Evolutionary conservation across 2,888 invertebrate genomes (phyloP).

Genomic region (Baccha elongata): DNA sequence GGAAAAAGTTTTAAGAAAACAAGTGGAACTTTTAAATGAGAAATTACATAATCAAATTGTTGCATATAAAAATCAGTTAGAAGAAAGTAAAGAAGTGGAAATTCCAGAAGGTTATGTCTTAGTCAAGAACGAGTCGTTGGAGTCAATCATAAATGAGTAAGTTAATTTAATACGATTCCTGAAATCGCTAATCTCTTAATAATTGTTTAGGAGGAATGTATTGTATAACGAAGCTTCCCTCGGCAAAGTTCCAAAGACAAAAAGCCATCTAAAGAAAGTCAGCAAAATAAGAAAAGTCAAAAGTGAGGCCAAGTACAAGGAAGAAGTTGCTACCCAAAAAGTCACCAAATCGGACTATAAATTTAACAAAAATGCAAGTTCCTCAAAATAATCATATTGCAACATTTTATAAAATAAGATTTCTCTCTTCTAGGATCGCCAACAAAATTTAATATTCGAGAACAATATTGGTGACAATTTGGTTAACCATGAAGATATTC

Average conservation of each 20-base stretch:
- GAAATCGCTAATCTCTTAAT: not conserved
- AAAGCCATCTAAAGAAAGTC: slow-evolving; percentile 71
- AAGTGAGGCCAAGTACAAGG: slow-evolving; percentile 80
- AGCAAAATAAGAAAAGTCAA: slow-evolving; percentile 80
- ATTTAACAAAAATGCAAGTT: slow-evolving; percentile 71
- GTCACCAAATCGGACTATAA: slow-evolving; percentile 80
- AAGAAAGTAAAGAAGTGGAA: slow-evolving; percentile 61
- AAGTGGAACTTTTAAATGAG: slow-evolving; percentile 85
- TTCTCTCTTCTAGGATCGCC: slow-evolving; percentile 1
- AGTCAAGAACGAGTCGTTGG: slow-evolving; percentile 77
- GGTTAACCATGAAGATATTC: slow-evolving; percentile 3
- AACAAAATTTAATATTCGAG: slow-evolving; percentile 35
- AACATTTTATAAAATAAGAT: not conserved
- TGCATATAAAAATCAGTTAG: slow-evolving; percentile 78
- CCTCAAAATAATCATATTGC: no score
- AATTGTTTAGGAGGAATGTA: slow-evolving; percentile 72
- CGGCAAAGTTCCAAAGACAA: slow-evolving; percentile 18
- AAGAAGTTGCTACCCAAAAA: slow-evolving; percentile 77
- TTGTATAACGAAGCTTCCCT: slow-evolving; percentile 76
- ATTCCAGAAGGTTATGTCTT: slow-evolving; percentile 78
- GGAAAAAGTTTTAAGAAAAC: slow-evolving; percentile 85
- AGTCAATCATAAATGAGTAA: slow-evolving; percentile 78
- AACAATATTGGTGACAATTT: slow-evolving; percentile 54
- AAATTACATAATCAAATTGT: slow-evolving; percentile 86
- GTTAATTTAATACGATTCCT: not conserved